A percentile compares a stretch with the other conserved stretches of the same genome.
Conservation (phyloP, 2,888 invertebrate species). For the Philopedon plagiatum region DNA sequence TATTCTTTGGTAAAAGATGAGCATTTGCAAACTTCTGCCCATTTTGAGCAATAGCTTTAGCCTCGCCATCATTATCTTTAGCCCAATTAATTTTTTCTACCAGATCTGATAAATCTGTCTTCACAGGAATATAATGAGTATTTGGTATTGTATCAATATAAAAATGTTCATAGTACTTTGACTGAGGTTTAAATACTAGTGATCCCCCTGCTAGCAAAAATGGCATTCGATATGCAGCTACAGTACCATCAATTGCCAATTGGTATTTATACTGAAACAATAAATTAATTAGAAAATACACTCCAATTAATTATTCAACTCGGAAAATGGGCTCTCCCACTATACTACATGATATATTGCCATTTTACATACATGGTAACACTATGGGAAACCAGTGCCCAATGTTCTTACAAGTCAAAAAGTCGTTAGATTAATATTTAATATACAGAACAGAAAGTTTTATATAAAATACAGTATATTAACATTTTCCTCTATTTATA, state of each 20-base stretch:
- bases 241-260: slow-evolving; percentile 94
- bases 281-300: slow-evolving; percentile 42
- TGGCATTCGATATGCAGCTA: slow-evolving; percentile 95
- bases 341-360: too few species aligned
- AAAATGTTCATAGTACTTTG: slow-evolving; percentile 96
- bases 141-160: slow-evolving; percentile 83
- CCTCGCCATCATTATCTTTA: slow-evolving; percentile 78
- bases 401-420: too few species aligned
- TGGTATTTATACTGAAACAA: slow-evolving; percentile 93
- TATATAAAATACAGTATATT: too few species aligned
- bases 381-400: too few species aligned
- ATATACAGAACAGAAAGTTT: too few species aligned
- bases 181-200: slow-evolving; percentile 91
- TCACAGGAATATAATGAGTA: slow-evolving; percentile 88
- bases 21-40: slow-evolving; percentile 82
- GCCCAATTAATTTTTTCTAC: slow-evolving; percentile 86
- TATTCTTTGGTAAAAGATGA: slow-evolving; percentile 85
- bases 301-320: too few species aligned
- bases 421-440: too few species aligned
- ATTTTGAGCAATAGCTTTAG: slow-evolving; percentile 76
- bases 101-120: slow-evolving; percentile 85
- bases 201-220: slow-evolving; percentile 92
- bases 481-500: too few species aligned
- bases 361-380: too few species aligned
- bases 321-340: too few species aligned